Evolutionary conservation across 1,140 invertebrate genomes (phyloP).

Genomic region (Drosophila gunungcola): DNA sequence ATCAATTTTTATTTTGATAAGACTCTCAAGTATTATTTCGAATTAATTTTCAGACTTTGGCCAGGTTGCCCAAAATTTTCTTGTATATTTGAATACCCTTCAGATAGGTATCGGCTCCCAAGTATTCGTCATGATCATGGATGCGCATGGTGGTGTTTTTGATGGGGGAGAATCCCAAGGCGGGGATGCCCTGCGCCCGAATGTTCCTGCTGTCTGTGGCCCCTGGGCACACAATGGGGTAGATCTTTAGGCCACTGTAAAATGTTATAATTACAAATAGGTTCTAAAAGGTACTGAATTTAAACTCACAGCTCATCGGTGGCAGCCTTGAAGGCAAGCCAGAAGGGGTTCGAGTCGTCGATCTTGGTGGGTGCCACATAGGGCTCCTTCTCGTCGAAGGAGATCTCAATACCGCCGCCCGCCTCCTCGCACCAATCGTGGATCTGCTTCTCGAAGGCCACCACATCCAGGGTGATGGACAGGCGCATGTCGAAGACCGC

Average conservation of each 20-base stretch:
- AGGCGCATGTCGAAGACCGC: conserved; percentile 93
- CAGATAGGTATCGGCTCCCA: conserved; percentile 90
- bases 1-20: conserved; percentile 77
- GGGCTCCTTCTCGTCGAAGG: conserved; percentile 89
- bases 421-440: conserved; percentile 92
- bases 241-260: conserved; percentile 86
- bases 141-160: conserved; percentile 89
- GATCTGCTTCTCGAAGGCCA: conserved; percentile 89
- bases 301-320: conserved; percentile 86
- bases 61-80: conserved; percentile 87
- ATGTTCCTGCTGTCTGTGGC: conserved; percentile 91
- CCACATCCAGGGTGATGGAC: conserved; percentile 89
- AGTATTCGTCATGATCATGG: conserved; percentile 92
- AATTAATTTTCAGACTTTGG: conserved; percentile 85
- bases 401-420: conserved; percentile 90
- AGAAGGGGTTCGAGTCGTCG: conserved; percentile 90
- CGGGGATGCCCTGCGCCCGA: conserved; percentile 89
- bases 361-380: conserved; percentile 88
- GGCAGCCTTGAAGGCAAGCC: conserved; percentile 90
- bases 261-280: background rate
- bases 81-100: conserved; percentile 90
- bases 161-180: conserved; percentile 92
- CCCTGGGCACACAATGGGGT: conserved; percentile 90
- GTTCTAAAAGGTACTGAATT: conserved; percentile 85
- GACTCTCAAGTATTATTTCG: conserved; percentile 78